phyloP scores from a whole-genome alignment of 2,888 invertebrate genomes.

The Clitarchus hookeri region DNA sequence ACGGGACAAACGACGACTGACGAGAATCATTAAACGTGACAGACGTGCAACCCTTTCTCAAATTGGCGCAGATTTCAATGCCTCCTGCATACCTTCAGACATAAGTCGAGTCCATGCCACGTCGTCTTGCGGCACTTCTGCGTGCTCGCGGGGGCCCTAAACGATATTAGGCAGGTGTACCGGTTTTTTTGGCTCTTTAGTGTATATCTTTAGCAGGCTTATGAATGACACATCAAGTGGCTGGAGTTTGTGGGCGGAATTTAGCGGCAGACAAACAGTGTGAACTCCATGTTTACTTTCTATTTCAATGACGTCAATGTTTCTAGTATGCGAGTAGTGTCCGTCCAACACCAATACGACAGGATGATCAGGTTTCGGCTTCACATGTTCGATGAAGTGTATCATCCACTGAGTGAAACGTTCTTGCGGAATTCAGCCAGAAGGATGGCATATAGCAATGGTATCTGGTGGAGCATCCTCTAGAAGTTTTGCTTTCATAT shows the following conservation, averaged over 20 bases:
- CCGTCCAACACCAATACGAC: slow-evolving; percentile 29
- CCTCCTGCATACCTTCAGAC: no score
- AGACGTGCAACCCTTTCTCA: no score
- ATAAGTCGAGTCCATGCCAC: no score
- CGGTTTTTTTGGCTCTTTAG: no score
- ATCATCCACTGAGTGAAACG: slow-evolving; percentile 27
- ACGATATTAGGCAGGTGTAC: no score
- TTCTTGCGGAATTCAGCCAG: slow-evolving; percentile 29
- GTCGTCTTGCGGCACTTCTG: no score
- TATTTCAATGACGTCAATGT: slow-evolving; percentile 34
- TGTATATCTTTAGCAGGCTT: slow-evolving; percentile 34
- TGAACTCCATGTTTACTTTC: slow-evolving; percentile 38
- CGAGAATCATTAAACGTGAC: no score
- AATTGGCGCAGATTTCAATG: no score
- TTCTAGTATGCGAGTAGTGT: slow-evolving; percentile 29
- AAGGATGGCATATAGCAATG: slow-evolving; percentile 29
- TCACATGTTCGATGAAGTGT: slow-evolving; percentile 20
- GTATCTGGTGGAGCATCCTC: slow-evolving; percentile 30
- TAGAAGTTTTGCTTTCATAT: slow-evolving; percentile 32
- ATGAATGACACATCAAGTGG: slow-evolving; percentile 42
- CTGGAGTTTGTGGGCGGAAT: slow-evolving; percentile 39
- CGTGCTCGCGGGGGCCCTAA: no score
- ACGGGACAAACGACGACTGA: no score
- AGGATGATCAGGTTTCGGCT: slow-evolving; percentile 26
- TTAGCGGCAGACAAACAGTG: slow-evolving; percentile 40